Evolutionary conservation across 2,888 invertebrate species (phyloP), one percentile per base, ranked within the genome.

Genomic region (Pheosia tremula): DNA sequence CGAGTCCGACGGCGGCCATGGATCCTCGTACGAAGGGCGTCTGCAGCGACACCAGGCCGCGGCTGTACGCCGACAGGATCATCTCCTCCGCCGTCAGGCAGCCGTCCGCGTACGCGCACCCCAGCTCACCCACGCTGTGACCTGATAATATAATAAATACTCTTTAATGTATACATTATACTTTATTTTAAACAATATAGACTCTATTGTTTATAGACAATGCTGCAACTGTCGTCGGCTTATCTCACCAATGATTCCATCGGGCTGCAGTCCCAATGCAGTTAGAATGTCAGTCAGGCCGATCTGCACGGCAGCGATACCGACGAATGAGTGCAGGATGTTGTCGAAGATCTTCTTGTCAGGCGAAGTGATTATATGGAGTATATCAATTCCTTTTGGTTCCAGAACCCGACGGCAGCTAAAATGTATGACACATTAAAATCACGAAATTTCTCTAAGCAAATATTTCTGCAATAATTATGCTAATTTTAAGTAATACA

Each of bases 61-160:
- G 94, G 79, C 96, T 97, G 86, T 98, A 98, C 0, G 98, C 96
- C 5, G 96, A 94, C 24, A 97, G 85, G 56, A 98, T 96, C 92
- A 97, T 97, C 88, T 98, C 97, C 79, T 98, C 97, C 0, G 96
- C 95, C 0, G 98, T 97, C 63, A 99, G 94, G 69, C 97, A 97
- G 0, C 97, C 98, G 84, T 99, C 99, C 2, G 98, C 98, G 85
- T 99, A 99, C 0, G 97, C 98, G 84, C 99, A 99, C 0, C 97
- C 98, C 39, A 99, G 91, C 86, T 99, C 99, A 38, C 99, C 99
- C 0, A 98, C 97, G 37, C 98, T 99, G 85, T 99, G 98, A 0
- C 99, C 98, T 94, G n/a, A 8, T 9, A 8, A 8, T 8, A 43
- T 43, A 43, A 24, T 43, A 43, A 1, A 43, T 3, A 3, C 8